Conservation (phyloP, 2,797 vertebrate species). For the Morus bassanus region DNA sequence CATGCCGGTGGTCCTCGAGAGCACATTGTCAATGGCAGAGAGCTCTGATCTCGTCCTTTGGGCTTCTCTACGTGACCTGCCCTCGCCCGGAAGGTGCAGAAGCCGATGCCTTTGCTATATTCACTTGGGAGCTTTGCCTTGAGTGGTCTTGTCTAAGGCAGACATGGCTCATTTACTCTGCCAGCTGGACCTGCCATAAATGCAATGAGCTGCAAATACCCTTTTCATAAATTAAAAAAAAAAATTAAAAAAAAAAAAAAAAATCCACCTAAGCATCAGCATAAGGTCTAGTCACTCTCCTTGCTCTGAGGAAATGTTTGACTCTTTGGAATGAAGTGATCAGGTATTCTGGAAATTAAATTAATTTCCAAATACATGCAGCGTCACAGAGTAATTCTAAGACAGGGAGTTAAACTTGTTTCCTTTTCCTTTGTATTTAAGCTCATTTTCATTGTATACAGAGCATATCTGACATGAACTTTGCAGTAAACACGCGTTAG, state of each 20-base stretch:
- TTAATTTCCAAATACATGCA: not conserved
- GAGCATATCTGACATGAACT: not conserved
- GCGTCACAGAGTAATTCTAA: not conserved
- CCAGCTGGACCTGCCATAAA: not conserved
- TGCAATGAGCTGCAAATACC: not conserved
- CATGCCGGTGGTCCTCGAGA: not conserved
- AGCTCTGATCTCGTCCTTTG: not conserved
- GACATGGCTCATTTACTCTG: not conserved
- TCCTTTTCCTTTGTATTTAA: conserved; percentile 6
- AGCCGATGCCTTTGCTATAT: not conserved
- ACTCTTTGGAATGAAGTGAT: not conserved
- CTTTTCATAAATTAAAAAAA: not conserved
- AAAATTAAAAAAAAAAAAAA: not conserved
- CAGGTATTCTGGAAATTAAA: not conserved
- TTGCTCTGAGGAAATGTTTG: not conserved
- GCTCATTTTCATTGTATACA: not conserved
- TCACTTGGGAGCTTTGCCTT: not conserved
- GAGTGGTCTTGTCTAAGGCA: not conserved
- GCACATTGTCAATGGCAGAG: not conserved
- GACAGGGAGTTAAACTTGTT: not conserved
- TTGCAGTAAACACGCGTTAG: not conserved
- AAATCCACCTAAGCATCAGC: not conserved
- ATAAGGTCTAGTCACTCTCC: not conserved
- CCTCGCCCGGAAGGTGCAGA: not conserved
- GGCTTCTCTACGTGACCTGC: not conserved